Percentiles rank a stretch among this genome's conserved stretches.
These are phyloP conservation scores for Ceratotherium simum DNA, from an alignment of 2,113 vertebrate species.

Conservation along the genomic window DNA sequence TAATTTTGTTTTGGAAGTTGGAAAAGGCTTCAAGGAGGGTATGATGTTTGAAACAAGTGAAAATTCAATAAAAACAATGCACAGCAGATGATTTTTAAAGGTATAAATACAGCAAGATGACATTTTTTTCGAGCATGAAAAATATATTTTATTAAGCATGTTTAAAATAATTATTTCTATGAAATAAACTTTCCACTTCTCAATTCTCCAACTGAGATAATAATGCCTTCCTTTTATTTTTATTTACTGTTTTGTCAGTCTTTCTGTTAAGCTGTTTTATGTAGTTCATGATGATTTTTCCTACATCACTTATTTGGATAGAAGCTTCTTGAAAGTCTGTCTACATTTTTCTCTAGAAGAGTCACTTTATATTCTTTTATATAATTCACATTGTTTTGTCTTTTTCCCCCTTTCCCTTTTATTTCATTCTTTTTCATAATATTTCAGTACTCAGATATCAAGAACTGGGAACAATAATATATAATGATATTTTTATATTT, in stretches of 20 bases:
- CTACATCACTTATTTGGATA: background rate
- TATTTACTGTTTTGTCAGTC: constrained; percentile 9
- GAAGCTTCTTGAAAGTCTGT: background rate
- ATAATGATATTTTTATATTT: background rate
- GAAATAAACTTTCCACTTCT: background rate
- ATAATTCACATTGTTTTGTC: background rate
- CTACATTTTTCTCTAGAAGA: background rate
- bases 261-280: constrained; percentile 26
- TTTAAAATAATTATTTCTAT: constrained; percentile 56
- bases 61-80: background rate
- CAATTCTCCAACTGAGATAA: background rate
- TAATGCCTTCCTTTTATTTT: background rate
- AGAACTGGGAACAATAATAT: background rate
- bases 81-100: background rate
- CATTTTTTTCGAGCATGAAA: constrained; percentile 12
- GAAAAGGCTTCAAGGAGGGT: background rate
- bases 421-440: constrained; percentile 14
- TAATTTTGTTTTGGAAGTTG: constrained; percentile 64
- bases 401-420: background rate
- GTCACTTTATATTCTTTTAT: background rate
- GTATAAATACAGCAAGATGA: background rate
- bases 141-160: background rate
- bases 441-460: background rate
- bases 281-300: background rate
- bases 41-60: constrained; percentile 2